Percentiles rank a stretch among this genome's conserved stretches.
Conservation (phyloP, 2,888 invertebrate species). For the Peribatodes rhomboidaria region DNA sequence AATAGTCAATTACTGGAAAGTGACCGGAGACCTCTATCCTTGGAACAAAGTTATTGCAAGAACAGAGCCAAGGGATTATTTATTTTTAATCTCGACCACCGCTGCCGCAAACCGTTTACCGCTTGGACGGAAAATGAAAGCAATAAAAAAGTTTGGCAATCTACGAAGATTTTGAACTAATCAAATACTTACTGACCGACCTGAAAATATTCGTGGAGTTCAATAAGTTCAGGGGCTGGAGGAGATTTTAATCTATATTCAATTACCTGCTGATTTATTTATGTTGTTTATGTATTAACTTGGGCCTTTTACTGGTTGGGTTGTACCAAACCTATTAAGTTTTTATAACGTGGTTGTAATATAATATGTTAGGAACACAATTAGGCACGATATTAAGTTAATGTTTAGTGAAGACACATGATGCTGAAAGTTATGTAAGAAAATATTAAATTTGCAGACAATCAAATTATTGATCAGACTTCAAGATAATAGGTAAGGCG, state of each 20-base stretch:
- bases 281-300: conserved; percentile 28
- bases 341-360: too few relatives aligned
- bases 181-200: conserved; percentile 44
- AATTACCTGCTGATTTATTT: conserved; percentile 35
- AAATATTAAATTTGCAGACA: too few relatives aligned
- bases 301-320: conserved; percentile 3
- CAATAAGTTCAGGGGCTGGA: conserved; percentile 33
- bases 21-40: conserved; percentile 10
- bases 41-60: conserved; percentile 27
- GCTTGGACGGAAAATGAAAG: conserved; percentile 48
- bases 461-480: conserved; percentile 1
- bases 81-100: conserved; percentile 49
- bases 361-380: too few relatives aligned
- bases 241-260: conserved; percentile 39
- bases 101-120: conserved; percentile 44
- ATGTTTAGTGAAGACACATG: too few relatives aligned
- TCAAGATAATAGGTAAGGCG: conserved; percentile 7
- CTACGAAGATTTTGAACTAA: conserved; percentile 45
- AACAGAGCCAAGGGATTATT: conserved; percentile 39
- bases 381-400: too few relatives aligned
- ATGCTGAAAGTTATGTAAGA: too few relatives aligned
- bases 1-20: conserved; percentile 21
- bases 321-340: not conserved
- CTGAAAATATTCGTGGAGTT: conserved; percentile 43
- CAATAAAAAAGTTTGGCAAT: conserved; percentile 55